Evolutionary conservation across 2,113 vertebrate genomes (phyloP), one percentile per base, ranked within the genome.

Genomic region (Orycteropus afer): DNA sequence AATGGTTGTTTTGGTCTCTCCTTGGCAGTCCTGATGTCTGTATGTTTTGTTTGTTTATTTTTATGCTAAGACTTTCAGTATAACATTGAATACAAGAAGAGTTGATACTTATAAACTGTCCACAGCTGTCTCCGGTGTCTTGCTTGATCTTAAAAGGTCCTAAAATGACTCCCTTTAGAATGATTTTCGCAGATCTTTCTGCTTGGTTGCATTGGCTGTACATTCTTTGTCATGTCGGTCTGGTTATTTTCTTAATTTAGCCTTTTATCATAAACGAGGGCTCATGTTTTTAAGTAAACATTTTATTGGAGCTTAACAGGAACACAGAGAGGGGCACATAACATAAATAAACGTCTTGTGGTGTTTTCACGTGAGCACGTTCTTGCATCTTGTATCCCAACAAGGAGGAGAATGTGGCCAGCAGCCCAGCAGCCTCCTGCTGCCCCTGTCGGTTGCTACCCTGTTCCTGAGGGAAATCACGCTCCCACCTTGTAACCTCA

Each of bases 361-460:
- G 65, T 20, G 6, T 49, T 55, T 18, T 42, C 8, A 3, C 15
- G 5, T 14, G 47, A 51, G 5, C 25, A 32, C 49, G 4, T 3
- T 22, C 45, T 10, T 4, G 23, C 13, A 32, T 32, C n/a, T 15
- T 40, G 49, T 14, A 86, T 20, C 40, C 9, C 8, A 65, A 40
- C 23, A 40, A 55, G 47, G 0, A 18, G 13, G 4, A 42, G 22
- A 3, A 47, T 20, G 25, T 7, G 34, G 42, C 40, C 32, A 5
- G 6, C 0, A 8, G n/a, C 22, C 34, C 49, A 51, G 40, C 12
- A 6, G 14, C 4, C 2, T 1, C 53, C 14, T 3, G 0, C 4
- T 1, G 5, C 22, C 7, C 37, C 34, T 25, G 3, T 5, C 32
- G 22, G 55, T 29, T 11, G 47, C 29, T 1, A 1, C 0, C n/a